Conservation (phyloP, 2,888 invertebrate species). For the Drosophila buzzatii region DNA sequence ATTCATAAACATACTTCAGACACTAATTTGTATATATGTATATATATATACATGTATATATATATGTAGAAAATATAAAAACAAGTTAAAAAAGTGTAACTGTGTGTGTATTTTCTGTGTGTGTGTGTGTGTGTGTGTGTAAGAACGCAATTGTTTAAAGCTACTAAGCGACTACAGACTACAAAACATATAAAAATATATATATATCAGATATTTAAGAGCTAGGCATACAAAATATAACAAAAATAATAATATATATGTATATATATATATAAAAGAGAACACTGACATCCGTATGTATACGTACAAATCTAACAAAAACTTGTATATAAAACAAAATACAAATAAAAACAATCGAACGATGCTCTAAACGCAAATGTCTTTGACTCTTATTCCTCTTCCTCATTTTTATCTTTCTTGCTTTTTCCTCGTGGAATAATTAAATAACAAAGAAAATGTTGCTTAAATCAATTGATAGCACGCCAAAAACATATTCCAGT, state of each 20-base stretch:
- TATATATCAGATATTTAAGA: conserved; percentile 56
- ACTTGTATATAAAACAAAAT: conserved; percentile 42
- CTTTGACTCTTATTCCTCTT: conserved; percentile 52
- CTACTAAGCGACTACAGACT: conserved; percentile 76
- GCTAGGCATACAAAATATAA: conserved; percentile 64
- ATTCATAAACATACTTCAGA: conserved; percentile 32
- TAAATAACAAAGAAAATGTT: conserved; percentile 58
- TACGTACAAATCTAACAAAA: conserved; percentile 34
- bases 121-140: conserved; percentile 47
- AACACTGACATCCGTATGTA: conserved; percentile 29
- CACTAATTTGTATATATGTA: conserved; percentile 37
- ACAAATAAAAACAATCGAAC: conserved; percentile 30
- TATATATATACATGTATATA: conserved; percentile 38
- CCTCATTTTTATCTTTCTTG: neutral
- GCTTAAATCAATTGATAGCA: conserved; percentile 62
- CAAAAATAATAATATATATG: conserved; percentile 33
- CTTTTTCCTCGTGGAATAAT: conserved; percentile 56
- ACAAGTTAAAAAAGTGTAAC: conserved; percentile 77
- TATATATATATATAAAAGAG: neutral
- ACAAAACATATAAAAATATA: conserved; percentile 80
- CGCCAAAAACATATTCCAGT: conserved; percentile 71
- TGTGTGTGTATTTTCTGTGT: conserved; percentile 43
- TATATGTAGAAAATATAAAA: conserved; percentile 56
- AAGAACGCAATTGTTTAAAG: conserved; percentile 73
- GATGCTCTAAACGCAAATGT: conserved; percentile 60